phyloP scores from a whole-genome alignment of 2,888 invertebrate species.

The Patella pellucida region DNA sequence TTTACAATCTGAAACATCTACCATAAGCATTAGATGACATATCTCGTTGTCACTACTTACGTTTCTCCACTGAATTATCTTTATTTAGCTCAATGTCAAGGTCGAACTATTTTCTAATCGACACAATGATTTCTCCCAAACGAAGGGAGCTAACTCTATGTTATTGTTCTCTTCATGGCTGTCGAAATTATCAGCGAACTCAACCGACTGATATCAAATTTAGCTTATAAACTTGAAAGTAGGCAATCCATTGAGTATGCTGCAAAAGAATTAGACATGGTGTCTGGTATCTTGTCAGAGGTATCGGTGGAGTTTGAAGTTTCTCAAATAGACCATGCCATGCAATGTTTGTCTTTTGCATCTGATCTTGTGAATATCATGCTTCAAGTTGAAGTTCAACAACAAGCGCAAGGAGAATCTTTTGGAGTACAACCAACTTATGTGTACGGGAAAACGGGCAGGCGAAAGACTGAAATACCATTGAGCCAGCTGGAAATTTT shows the following conservation, averaged over 20 bases:
- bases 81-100: too few relatives aligned
- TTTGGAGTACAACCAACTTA: neutral
- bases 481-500: neutral
- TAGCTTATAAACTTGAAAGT: conserved; percentile 8
- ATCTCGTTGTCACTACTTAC: too few relatives aligned
- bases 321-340: conserved; percentile 4
- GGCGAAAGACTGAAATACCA: neutral
- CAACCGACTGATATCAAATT: neutral
- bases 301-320: neutral
- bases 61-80: too few relatives aligned
- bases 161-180: neutral
- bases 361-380: neutral
- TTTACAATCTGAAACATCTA: too few relatives aligned
- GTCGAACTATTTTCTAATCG: too few relatives aligned
- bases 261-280: neutral
- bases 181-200: neutral
- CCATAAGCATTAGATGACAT: too few relatives aligned
- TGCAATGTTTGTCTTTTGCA: conserved; percentile 3
- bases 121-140: too few relatives aligned
- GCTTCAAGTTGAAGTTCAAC: neutral
- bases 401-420: neutral
- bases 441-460: conserved; percentile 1
- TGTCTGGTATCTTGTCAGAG: conserved; percentile 5
- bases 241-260: neutral
- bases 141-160: neutral